Evolutionary conservation across 2,888 invertebrate genomes (phyloP).

Genomic region (Spilosoma lubricipeda): DNA sequence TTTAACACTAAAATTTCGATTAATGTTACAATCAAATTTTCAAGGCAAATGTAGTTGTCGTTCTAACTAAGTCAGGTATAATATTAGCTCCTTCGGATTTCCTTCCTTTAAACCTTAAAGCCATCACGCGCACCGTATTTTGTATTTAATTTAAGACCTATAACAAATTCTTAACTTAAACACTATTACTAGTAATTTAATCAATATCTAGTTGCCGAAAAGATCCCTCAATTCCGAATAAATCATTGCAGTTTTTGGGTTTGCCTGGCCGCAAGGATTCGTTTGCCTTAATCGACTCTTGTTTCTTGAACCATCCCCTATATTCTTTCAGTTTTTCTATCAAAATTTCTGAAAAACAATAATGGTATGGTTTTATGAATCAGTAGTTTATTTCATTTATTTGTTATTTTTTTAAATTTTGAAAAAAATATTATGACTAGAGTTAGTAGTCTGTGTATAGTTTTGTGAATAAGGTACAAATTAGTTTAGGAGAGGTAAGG

Average conservation of each 20-base stretch:
- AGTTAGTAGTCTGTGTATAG: not conserved
- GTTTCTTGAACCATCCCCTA: conserved; percentile 91
- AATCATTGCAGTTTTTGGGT: conserved; percentile 93
- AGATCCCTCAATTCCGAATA: conserved; percentile 95
- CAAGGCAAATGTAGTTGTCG: not conserved
- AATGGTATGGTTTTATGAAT: not conserved
- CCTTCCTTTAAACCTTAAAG: not conserved
- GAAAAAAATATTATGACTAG: not conserved
- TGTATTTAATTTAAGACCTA: not conserved
- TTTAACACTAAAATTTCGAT: not conserved
- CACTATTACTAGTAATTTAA: conserved; percentile 51
- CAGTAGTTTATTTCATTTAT: no score
- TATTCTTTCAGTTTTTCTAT: conserved; percentile 90
- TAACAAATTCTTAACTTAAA: not conserved
- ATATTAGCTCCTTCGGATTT: not conserved
- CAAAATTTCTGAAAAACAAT: conserved; percentile 88
- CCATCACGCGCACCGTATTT: not conserved
- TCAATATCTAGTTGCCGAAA: conserved; percentile 94
- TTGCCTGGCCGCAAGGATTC: conserved; percentile 93
- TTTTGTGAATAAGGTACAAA: not conserved
- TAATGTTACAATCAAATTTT: not conserved
- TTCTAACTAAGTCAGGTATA: no score
- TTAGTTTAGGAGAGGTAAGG: not conserved
- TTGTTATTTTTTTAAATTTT: not conserved
- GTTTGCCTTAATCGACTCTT: conserved; percentile 91